A percentile compares a stretch with the other conserved stretches of the same genome.
phyloP scores from a whole-genome alignment of 2,113 vertebrate species.

The Dromaius novaehollandiae region DNA sequence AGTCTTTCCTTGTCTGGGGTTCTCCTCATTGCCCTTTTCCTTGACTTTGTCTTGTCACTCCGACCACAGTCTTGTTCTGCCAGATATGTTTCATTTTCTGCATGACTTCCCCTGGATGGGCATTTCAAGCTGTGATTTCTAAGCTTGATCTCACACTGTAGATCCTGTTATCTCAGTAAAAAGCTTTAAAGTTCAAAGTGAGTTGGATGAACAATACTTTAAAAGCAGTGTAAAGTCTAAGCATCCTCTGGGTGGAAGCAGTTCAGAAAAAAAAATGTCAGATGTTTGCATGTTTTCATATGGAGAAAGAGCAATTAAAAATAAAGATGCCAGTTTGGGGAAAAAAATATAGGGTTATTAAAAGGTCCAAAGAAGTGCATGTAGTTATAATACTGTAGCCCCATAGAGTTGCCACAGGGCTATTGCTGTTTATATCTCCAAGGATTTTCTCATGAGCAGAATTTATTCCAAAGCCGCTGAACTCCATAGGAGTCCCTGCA shows the following conservation, averaged over 20 bases:
- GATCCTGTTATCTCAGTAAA: constrained; percentile 72
- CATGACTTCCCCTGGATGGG: constrained; percentile 78
- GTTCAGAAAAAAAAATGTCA: constrained; percentile 7
- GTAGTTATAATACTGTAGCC: neutral
- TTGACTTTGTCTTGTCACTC: constrained; percentile 74
- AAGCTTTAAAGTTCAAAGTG: constrained; percentile 79
- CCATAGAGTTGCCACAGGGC: fast-evolving
- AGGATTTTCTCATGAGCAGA: neutral
- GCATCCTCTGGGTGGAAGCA: constrained; percentile 6
- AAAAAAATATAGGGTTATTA: neutral
- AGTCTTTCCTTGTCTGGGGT: constrained; percentile 39
- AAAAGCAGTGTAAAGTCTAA: constrained; percentile 59
- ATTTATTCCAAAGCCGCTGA: neutral
- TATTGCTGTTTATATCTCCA: fast-evolving
- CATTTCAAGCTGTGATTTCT: constrained; percentile 82
- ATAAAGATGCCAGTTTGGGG: fast-evolving
- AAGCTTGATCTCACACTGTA: constrained; percentile 75
- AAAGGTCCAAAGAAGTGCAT: neutral
- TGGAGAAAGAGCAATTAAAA: neutral
- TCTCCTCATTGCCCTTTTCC: constrained; percentile 69
- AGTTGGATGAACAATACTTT: constrained; percentile 71
- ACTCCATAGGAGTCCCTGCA: fast-evolving
- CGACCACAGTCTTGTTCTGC: constrained; percentile 69
- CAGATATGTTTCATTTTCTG: constrained; percentile 80
- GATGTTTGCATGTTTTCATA: neutral